Conservation (phyloP, 1,140 invertebrate species). For the Hermetia illucens region DNA sequence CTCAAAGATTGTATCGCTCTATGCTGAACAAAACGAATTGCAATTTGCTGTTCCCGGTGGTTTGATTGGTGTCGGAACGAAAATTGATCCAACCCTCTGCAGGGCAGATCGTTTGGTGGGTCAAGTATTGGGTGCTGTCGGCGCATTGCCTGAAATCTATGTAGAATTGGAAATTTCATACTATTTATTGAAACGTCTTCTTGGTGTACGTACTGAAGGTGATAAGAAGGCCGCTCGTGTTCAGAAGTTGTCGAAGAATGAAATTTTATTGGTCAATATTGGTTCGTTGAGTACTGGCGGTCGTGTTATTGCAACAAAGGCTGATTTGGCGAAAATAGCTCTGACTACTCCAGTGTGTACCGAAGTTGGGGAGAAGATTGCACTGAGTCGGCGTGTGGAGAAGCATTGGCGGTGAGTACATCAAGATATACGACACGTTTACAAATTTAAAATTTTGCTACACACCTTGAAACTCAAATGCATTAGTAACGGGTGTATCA, state of each 20-base stretch:
- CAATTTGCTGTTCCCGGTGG: slow-evolving; percentile 98
- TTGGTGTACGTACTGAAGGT: slow-evolving; percentile 96
- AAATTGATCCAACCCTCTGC: slow-evolving; percentile 97
- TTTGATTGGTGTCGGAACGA: slow-evolving; percentile 96
- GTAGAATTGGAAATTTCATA: slow-evolving; percentile 98
- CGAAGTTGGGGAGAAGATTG: slow-evolving; percentile 97
- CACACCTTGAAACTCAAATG: background rate
- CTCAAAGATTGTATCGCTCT: slow-evolving; percentile 94
- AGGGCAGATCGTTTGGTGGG: slow-evolving; percentile 96
- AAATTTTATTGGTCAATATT: slow-evolving; percentile 95
- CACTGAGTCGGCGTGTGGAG: slow-evolving; percentile 91
- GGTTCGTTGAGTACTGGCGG: slow-evolving; percentile 97
- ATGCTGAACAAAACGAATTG: slow-evolving; percentile 96
- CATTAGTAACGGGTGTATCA: background rate
- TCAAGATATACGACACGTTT: slow-evolving; percentile 4
- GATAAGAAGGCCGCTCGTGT: slow-evolving; percentile 98
- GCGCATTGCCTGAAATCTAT: slow-evolving; percentile 91
- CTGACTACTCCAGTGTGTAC: slow-evolving; percentile 97
- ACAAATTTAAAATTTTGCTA: background rate
- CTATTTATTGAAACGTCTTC: slow-evolving; percentile 83
- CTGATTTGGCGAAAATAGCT: slow-evolving; percentile 95
- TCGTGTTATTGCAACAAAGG: slow-evolving; percentile 87
- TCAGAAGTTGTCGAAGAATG: slow-evolving; percentile 74
- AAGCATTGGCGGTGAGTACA: slow-evolving; percentile 89
- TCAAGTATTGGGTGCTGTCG: slow-evolving; percentile 95